Evolutionary conservation across 2,888 invertebrate genomes (phyloP), one percentile per base, ranked within the genome.

Genomic region (Brachylomia viminalis): DNA sequence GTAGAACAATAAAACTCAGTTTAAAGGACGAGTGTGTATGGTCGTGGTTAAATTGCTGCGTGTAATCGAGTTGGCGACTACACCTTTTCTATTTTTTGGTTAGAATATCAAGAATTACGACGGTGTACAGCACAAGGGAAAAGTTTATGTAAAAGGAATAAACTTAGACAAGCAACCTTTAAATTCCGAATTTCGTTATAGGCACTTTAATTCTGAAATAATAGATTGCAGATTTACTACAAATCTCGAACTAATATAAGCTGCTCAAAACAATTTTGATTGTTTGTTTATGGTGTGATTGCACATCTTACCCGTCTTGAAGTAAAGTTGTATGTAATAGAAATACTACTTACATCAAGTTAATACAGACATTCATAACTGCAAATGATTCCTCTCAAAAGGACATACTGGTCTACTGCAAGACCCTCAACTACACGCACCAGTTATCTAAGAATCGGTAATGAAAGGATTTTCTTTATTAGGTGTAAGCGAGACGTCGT

Each of bases 401-500:
- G 11, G 20, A 61, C 8, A 20, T 20, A 47, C 2, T 76, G 61
- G 30, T 56, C 54, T 79, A 81, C 85, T 84, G 81, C 15, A 45
- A 8, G 52, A 15, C 11, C 15, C 27, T 58, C 11, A 45, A 73
- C 78, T 84, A 71, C 33, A 15, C 38, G 52, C 8, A 42, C 13
- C 20, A 72, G 45, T 75, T 86, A 88, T 88, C 78, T 83, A 62
- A 79, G 71, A 75, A 90, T 91, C 91, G 81, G 85, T 89, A 92
- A 90, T 91, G 89, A 91, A 90, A 89, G 82, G 79, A 86, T 88
- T 86, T 85, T 85, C 86, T 86, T 86, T 82, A 83, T 72, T 78
- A 75, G 79, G 67, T 77, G 79, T 79, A 75, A 67, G 71, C 45
- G 79, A 80, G 82, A 72, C 70, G 77, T 83, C 84, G 83, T 86